Percentiles rank a stretch among this genome's conserved stretches.
Evolutionary conservation across 2,888 invertebrate genomes (phyloP).

Genomic region (Scaptomyza reducta): DNA sequence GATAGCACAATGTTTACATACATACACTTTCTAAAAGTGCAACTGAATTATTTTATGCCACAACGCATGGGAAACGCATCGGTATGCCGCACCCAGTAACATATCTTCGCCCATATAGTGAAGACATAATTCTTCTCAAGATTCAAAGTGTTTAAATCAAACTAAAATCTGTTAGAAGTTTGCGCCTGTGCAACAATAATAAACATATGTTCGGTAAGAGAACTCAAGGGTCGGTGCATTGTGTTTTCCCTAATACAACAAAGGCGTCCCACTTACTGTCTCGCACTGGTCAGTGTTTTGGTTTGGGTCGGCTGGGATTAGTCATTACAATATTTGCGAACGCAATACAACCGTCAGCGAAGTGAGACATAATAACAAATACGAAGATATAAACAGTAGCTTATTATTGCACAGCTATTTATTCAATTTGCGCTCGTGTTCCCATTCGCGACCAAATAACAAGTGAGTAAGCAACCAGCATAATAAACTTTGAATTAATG

Average conservation of each 20-base stretch:
- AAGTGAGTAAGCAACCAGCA: constrained; percentile 29
- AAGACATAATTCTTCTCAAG: neutral
- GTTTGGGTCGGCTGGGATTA: constrained; percentile 49
- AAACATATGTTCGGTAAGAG: constrained; percentile 11
- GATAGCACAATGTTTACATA: constrained; percentile 24
- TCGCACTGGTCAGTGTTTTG: constrained; percentile 22
- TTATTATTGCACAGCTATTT: constrained; percentile 25
- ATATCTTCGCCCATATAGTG: neutral
- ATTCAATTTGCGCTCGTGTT: neutral
- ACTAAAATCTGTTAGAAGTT: neutral
- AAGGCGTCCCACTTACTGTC: constrained; percentile 56
- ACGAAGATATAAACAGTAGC: constrained; percentile 18
- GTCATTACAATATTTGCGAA: constrained; percentile 42
- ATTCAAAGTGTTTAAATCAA: neutral
- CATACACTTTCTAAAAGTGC: constrained; percentile 13
- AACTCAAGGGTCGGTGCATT: constrained; percentile 22
- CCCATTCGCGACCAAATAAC: constrained; percentile 7
- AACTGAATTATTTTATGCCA: neutral
- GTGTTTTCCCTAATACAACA: constrained; percentile 32
- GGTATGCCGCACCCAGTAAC: neutral
- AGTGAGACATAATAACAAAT: constrained; percentile 22
- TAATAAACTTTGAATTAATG: neutral
- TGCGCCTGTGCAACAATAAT: neutral
- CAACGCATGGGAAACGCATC: too few species aligned
- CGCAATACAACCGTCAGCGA: constrained; percentile 17